phyloP scores from a whole-genome alignment of 1,140 invertebrate species.

The Camponotus floridanus region DNA sequence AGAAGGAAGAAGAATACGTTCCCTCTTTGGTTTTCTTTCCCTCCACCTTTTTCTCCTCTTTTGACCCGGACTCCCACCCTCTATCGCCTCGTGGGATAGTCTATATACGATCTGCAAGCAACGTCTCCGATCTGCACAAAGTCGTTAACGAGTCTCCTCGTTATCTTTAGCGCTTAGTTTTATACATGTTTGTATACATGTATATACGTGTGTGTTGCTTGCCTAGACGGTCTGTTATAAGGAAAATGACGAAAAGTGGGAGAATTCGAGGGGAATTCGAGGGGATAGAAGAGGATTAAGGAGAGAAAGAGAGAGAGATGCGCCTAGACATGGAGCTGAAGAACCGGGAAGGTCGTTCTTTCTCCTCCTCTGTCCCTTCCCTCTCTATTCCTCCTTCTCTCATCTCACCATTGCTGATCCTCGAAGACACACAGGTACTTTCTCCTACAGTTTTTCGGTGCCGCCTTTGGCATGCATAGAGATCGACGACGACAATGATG shows the following conservation, averaged over 20 bases:
- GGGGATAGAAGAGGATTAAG: not conserved
- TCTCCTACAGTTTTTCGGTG: conserved; percentile 77
- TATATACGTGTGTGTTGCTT: conserved; percentile 18
- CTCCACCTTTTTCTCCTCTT: conserved; percentile 21
- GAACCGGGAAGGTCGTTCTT: conserved; percentile 75
- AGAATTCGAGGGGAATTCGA: conserved; percentile 6
- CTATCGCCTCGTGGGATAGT: conserved; percentile 62
- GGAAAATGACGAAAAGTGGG: conserved; percentile 61
- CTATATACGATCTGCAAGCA: conserved; percentile 65
- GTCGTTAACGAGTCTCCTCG: conserved; percentile 74
- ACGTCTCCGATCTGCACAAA: conserved; percentile 67
- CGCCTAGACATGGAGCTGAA: conserved; percentile 69
- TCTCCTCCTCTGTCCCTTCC: conserved; percentile 53
- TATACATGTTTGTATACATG: not conserved
- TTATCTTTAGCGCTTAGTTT: conserved; percentile 71
- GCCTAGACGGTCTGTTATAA: conserved; percentile 54
- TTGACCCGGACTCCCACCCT: conserved; percentile 48
- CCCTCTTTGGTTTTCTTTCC: not conserved
- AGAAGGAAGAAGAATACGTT: conserved; percentile 65
- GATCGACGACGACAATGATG: conserved; percentile 19
- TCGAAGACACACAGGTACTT: conserved; percentile 74
- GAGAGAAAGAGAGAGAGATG: conserved; percentile 67
- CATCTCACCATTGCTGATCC: conserved; percentile 25
- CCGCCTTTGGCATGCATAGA: conserved; percentile 65
- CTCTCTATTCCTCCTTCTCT: conserved; percentile 33